A percentile compares a stretch with the other conserved stretches of the same genome.
These are phyloP conservation scores for Macroramphosus scolopax DNA, from an alignment of 2,797 vertebrate species.

Conservation along the genomic window DNA sequence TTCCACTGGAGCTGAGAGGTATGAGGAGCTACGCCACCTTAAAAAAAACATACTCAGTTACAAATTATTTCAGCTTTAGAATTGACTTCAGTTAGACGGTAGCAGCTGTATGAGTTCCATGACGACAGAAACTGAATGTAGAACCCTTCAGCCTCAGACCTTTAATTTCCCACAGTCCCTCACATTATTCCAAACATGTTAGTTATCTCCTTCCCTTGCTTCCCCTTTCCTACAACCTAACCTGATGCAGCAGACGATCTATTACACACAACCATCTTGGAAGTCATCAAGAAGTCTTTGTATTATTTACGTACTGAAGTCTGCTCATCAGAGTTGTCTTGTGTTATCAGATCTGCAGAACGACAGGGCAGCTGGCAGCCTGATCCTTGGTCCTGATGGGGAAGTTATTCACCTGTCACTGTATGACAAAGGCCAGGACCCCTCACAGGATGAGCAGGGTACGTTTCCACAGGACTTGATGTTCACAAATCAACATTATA, in stretches of 20 bases:
- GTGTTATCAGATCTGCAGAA: slow-evolving; percentile 68
- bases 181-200: no score
- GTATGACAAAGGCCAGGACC: slow-evolving; percentile 42
- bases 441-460: slow-evolving; percentile 53
- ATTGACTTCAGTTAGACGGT: neutral
- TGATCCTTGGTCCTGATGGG: slow-evolving; percentile 75
- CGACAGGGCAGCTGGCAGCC: slow-evolving; percentile 53
- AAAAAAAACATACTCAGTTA: neutral
- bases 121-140: no score
- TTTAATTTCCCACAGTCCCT: no score
- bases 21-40: neutral
- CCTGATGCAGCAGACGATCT: no score
- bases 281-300: no score
- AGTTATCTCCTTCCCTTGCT: no score
- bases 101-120: neutral
- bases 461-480: neutral
- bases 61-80: neutral
- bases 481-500: no score
- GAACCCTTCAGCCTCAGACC: no score
- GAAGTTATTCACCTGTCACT: slow-evolving; percentile 71
- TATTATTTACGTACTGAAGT: no score
- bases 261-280: no score
- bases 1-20: slow-evolving; percentile 75
- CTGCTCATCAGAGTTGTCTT: no score
- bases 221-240: no score